phyloP scores from a whole-genome alignment of 2,113 vertebrate genomes.

The Mobula birostris region DNA sequence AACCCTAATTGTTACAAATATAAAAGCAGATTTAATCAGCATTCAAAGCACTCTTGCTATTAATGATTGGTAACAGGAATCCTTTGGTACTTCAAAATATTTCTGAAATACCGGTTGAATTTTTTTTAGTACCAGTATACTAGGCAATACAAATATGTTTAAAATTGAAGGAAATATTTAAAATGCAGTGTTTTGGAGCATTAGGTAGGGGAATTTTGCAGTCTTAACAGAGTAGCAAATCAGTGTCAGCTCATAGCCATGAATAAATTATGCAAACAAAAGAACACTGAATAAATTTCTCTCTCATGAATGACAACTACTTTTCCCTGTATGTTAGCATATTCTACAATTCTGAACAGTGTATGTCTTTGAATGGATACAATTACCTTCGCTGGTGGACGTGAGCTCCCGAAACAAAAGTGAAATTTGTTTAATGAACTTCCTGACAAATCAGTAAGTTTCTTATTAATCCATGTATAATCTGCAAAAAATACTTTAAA shows the following conservation, averaged over 20 bases:
- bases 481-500: not conserved
- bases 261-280: conserved; percentile 31
- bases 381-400: not conserved
- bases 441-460: not conserved
- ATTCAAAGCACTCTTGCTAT: not conserved
- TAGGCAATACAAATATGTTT: not conserved
- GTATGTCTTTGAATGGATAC: not conserved
- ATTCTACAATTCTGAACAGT: not conserved
- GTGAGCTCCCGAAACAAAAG: not conserved
- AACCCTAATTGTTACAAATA: not conserved
- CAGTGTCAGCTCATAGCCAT: not conserved
- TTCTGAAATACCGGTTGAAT: not conserved
- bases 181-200: not conserved
- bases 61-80: not conserved
- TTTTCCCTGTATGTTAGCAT: not conserved
- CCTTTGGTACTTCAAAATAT: not conserved
- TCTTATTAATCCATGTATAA: not conserved
- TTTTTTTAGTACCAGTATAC: not conserved
- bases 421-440: not conserved
- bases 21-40: not conserved
- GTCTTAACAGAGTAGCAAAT: not conserved
- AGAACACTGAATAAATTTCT: not conserved
- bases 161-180: not conserved
- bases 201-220: not conserved
- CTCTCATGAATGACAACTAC: not conserved